A percentile compares a stretch with the other conserved stretches of the same genome.
Conservation (phyloP, 2,113 vertebrate genomes). For the Cryptotis parvus region DNA sequence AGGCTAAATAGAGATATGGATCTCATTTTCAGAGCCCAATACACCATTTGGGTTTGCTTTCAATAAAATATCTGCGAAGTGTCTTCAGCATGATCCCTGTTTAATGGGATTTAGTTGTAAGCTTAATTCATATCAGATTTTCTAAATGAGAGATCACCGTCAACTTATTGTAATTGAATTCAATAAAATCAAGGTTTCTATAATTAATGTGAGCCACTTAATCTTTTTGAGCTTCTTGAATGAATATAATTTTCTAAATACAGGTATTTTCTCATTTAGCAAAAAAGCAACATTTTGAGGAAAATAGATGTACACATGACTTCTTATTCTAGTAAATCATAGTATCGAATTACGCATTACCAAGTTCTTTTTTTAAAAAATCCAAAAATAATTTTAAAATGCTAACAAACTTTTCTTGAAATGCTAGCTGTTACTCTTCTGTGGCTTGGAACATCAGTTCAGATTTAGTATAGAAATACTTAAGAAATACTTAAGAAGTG, state of each 20-base stretch:
- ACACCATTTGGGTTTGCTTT: conserved; percentile 64
- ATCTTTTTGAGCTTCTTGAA: conserved; percentile 61
- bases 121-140: conserved; percentile 70
- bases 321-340: conserved; percentile 50
- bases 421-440: conserved; percentile 5
- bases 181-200: conserved; percentile 75
- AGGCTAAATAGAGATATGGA: conserved; percentile 50
- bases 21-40: conserved; percentile 48
- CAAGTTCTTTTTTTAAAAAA: conserved; percentile 54
- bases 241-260: conserved; percentile 76
- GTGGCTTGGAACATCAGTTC: background rate
- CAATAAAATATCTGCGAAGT: conserved; percentile 65
- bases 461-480: background rate
- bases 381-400: conserved; percentile 21
- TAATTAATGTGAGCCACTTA: conserved; percentile 72
- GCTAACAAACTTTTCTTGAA: conserved; percentile 9
- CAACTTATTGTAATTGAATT: conserved; percentile 76
- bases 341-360: conserved; percentile 43
- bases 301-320: conserved; percentile 58
- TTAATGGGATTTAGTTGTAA: conserved; percentile 71
- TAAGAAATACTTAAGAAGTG: background rate
- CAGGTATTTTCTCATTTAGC: conserved; percentile 66
- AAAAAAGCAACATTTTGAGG: conserved; percentile 60
- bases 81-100: conserved; percentile 59
- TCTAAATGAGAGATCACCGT: conserved; percentile 78